A percentile compares a stretch with the other conserved stretches of the same genome.
Evolutionary conservation across 2,113 vertebrate genomes (phyloP).

Genomic region (Ctenodactylus gundi): DNA sequence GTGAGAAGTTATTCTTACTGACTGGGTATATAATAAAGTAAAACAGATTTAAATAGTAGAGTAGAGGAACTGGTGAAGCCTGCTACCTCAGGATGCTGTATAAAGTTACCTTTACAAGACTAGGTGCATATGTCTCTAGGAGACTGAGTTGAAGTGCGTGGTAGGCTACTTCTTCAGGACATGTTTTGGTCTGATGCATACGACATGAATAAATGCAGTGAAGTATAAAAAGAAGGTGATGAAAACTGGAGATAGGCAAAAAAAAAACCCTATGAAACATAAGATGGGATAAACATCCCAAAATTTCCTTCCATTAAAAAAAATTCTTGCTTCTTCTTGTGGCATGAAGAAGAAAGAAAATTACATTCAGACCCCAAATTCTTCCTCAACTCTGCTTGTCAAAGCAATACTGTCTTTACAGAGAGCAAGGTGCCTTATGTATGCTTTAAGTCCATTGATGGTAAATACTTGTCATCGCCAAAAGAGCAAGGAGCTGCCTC

Average conservation of each 20-base stretch:
- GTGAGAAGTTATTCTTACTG: background rate
- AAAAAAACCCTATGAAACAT: background rate
- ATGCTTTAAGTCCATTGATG: background rate
- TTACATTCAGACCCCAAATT: background rate
- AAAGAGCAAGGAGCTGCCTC: background rate
- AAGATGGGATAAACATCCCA: background rate
- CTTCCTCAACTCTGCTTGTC: background rate
- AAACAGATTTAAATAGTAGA: background rate
- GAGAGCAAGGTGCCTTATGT: background rate
- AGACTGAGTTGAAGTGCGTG: background rate
- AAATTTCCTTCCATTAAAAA: background rate
- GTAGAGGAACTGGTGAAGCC: background rate
- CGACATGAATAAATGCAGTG: background rate
- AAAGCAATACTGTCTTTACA: background rate
- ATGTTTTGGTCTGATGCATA: background rate
- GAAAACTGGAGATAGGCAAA: too few species aligned
- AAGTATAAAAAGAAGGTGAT: background rate
- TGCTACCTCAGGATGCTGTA: background rate
- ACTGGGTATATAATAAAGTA: background rate
- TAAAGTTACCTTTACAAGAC: background rate
- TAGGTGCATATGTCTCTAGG: background rate
- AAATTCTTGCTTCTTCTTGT: background rate
- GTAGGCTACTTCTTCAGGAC: background rate
- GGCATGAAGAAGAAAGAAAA: background rate
- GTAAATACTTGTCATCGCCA: background rate